Base-by-base conservation (phyloP, 2,113 vertebrate genomes). In the Caracal caracal region DNA sequence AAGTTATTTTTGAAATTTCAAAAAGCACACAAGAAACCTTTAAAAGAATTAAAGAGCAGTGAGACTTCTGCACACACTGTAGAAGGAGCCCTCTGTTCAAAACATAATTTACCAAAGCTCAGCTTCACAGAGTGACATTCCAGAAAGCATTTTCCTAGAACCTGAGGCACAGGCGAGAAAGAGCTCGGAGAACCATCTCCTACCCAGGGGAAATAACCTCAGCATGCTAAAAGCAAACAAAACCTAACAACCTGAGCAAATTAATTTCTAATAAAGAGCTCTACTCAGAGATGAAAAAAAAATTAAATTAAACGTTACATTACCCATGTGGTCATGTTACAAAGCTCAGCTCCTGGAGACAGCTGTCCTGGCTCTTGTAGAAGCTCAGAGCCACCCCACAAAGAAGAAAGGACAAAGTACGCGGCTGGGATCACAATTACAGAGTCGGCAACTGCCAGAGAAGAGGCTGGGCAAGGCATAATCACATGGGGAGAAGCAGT, bases 331-430 rank as follows among this genome's bases (percentile, higher is more conserved):
- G 87, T 80, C 43, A 51, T 5, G 71, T 26, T 56, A 35, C 20
- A 90, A 89, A 87, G 82, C 51, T 28, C 33, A 95, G 81, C 59
- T 68, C 83, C 61, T 47, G 22, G 30, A 97, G 68, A 79, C 65
- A 88, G 59, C 86, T 56, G 63, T 49, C 47, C 35, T 4, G 65
- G 59, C 12, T 33, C 79, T 61, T 37, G 28, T 37, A 22, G 15
- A 24, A 93, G 40, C 40, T 28, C 26, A 88, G 82, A 63, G 75
- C 26, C 96, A 90, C 94, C 89, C 56, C 16, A 84, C 82, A 83
- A 92, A 95, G 94, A 63, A 96, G 86, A 96, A 98, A 97, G 98
- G 97, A 95, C 99, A 99, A 99, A 99, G 99, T 98, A 76, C 99
- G 95, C 91, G 93, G 97, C 65, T 80, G 83, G 96, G 96, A 97